phyloP scores from a whole-genome alignment of 2,797 vertebrate genomes.

The Threskiornis aethiopicus region DNA sequence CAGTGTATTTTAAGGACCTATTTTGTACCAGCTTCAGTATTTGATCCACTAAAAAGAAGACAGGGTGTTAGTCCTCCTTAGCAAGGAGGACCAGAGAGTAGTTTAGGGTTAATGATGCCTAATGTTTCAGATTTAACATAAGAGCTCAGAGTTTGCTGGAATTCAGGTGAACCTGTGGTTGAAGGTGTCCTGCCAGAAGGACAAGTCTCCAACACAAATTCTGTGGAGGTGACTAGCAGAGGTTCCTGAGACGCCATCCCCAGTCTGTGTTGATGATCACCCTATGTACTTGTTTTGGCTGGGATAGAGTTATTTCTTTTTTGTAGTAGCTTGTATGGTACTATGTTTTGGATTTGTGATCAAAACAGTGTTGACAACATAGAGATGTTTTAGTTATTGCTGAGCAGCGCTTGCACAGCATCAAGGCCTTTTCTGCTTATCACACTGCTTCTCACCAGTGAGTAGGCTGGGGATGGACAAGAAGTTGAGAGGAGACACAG shows the following conservation, averaged over 20 bases:
- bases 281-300: not conserved
- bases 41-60: not conserved
- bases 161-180: not conserved
- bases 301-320: not conserved
- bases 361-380: not conserved
- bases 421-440: not conserved
- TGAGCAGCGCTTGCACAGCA: not conserved
- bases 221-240: rapidly evolving
- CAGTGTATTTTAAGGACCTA: not conserved
- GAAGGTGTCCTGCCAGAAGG: not conserved
- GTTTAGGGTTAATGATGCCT: not conserved
- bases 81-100: not conserved
- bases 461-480: not conserved
- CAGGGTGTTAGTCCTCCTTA: not conserved
- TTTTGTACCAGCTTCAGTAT: not conserved
- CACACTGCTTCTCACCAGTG: not conserved
- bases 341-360: not conserved
- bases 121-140: not conserved
- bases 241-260: not conserved
- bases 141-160: not conserved
- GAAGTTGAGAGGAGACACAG: not conserved
- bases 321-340: not conserved
- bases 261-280: not conserved
- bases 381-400: not conserved
- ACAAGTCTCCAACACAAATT: not conserved